These are phyloP conservation scores for Synergus japonicus DNA, from an alignment of 2,888 invertebrate genomes.

Conservation along the genomic window DNA sequence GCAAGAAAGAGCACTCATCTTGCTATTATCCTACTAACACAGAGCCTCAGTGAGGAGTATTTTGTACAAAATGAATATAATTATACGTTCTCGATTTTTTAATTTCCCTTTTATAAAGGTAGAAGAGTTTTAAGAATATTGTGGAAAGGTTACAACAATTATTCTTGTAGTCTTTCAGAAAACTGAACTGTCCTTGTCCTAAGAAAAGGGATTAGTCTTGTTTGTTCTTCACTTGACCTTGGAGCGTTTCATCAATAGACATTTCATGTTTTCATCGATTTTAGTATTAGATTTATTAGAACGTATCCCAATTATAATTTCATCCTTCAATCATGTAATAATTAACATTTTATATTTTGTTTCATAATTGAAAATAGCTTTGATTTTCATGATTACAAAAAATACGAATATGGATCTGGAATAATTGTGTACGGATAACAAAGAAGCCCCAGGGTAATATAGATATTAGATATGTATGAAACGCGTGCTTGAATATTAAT, in stretches of 20 bases:
- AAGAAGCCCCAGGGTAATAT: not conserved
- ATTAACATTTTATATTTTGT: not conserved
- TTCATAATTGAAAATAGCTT: not conserved
- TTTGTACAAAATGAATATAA: not conserved
- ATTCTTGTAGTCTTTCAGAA: not conserved
- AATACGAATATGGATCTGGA: not conserved
- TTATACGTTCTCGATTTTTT: not conserved
- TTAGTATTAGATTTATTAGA: not conserved
- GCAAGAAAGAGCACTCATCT: not conserved
- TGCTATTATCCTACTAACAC: constrained; percentile 8
- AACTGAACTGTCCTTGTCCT: not conserved
- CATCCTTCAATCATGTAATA: not conserved
- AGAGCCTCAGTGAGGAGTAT: not conserved
- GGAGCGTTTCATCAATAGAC: not conserved
- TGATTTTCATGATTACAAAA: not conserved
- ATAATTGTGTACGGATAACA: not conserved
- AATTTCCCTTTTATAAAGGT: not conserved
- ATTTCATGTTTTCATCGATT: no score
- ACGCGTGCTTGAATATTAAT: constrained; percentile 4
- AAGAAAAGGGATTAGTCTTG: not conserved
- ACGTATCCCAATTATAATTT: not conserved
- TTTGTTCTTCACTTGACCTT: not conserved
- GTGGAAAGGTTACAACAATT: not conserved
- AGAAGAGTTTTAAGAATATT: not conserved
- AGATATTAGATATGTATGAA: not conserved